phyloP scores from a whole-genome alignment of 2,113 vertebrate genomes.

The Notarius lentiginosus region DNA sequence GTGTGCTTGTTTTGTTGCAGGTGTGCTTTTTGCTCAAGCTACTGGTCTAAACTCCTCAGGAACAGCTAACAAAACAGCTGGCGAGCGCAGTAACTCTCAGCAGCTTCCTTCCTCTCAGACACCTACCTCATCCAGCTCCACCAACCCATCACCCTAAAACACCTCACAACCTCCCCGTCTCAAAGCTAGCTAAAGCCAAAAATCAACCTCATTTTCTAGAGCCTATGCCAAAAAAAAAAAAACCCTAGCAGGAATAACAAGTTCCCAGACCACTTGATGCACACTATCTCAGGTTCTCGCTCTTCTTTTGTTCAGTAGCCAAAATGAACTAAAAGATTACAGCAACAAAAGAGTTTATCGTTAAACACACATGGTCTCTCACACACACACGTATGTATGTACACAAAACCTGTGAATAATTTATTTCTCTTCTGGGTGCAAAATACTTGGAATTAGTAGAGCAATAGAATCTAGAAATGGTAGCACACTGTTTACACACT shows the following conservation, averaged over 20 bases:
- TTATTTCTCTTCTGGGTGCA: slow-evolving; percentile 77
- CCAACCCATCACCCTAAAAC: slow-evolving; percentile 74
- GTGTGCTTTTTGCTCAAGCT: slow-evolving; percentile 91
- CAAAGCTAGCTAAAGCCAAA: slow-evolving; percentile 79
- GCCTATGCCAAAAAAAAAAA: slow-evolving; percentile 77
- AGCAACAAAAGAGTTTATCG: slow-evolving; percentile 71
- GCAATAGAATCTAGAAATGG: slow-evolving; percentile 65
- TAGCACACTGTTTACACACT: slow-evolving; percentile 74
- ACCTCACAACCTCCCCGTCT: slow-evolving; percentile 46
- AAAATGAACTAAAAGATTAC: slow-evolving; percentile 56
- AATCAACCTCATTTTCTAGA: slow-evolving; percentile 83
- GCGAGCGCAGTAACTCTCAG: slow-evolving; percentile 60
- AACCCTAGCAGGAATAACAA: slow-evolving; percentile 61
- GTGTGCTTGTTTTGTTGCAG: slow-evolving; percentile 63
- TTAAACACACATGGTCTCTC: slow-evolving; percentile 41
- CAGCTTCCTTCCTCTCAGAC: slow-evolving; percentile 63
- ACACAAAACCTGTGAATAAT: slow-evolving; percentile 76
- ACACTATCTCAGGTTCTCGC: slow-evolving; percentile 81
- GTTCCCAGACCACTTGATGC: slow-evolving; percentile 70
- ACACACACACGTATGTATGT: slow-evolving; percentile 28
- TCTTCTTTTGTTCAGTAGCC: slow-evolving; percentile 72
- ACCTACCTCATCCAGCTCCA: slow-evolving; percentile 77
- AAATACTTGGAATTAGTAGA: slow-evolving; percentile 69
- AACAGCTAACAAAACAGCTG: slow-evolving; percentile 68
- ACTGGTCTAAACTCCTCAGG: slow-evolving; percentile 72